Percentiles rank a stretch among this genome's conserved stretches.
These are phyloP conservation scores for Mastigias papua DNA, from an alignment of 30 jellyfish, hydroid and myxozoan genomes.

Conservation along the genomic window DNA sequence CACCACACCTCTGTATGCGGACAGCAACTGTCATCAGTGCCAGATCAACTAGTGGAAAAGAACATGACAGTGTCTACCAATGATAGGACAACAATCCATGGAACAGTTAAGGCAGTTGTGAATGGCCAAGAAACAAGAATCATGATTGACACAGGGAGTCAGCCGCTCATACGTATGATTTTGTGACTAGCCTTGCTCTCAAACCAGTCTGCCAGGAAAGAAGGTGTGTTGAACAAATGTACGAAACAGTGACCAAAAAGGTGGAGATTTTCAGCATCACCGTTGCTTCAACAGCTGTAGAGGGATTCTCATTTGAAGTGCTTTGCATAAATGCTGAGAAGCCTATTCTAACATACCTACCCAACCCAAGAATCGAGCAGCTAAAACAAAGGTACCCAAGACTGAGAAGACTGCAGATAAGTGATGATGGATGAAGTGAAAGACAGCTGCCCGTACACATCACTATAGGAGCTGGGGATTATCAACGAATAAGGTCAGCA, in stretches of 20 bases:
- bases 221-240: slow-evolving; percentile 47
- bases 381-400: slow-evolving; percentile 39
- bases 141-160: slow-evolving; percentile 44
- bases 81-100: slow-evolving; percentile 20
- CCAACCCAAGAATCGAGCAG: slow-evolving; percentile 50
- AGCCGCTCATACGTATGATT: slow-evolving; percentile 30
- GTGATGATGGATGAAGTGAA: slow-evolving; percentile 52
- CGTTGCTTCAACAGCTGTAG: slow-evolving; percentile 41
- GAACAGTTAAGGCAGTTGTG: slow-evolving; percentile 24
- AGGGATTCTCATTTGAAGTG: slow-evolving; percentile 24
- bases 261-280: slow-evolving; percentile 41
- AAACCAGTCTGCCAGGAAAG: slow-evolving; percentile 23
- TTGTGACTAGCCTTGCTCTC: slow-evolving; percentile 7
- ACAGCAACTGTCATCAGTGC: slow-evolving; percentile 4
- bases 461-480: slow-evolving; percentile 54
- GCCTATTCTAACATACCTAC: slow-evolving; percentile 47
- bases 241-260: slow-evolving; percentile 46
- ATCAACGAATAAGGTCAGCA: slow-evolving; percentile 54
- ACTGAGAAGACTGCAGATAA: slow-evolving; percentile 48
- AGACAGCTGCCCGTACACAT: slow-evolving; percentile 66
- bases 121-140: slow-evolving; percentile 9
- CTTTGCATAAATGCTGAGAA: slow-evolving; percentile 59
- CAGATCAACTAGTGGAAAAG: slow-evolving; percentile 6
- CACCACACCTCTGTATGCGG: slow-evolving; percentile 55
- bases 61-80: slow-evolving; percentile 20